These are phyloP conservation scores for Lutjanus campechanus DNA, from an alignment of 2,797 vertebrate genomes.

Conservation along the genomic window DNA sequence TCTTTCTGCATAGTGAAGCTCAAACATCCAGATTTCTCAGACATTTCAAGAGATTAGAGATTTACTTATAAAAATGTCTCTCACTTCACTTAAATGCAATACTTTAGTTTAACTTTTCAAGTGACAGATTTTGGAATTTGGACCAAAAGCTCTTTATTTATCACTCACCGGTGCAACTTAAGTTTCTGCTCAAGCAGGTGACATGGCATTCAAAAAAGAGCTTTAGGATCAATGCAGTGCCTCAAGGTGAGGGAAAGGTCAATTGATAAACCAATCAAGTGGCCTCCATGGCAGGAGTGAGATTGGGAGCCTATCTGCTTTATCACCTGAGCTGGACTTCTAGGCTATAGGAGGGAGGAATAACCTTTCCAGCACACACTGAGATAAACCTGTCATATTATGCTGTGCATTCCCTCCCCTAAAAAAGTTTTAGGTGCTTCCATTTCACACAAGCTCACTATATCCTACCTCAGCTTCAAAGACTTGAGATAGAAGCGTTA, in stretches of 20 bases:
- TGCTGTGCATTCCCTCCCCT: not conserved
- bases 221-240: conserved; percentile 47
- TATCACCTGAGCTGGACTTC: conserved; percentile 51
- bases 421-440: conserved; percentile 44
- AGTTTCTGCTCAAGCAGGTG: conserved; percentile 34
- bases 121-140: not conserved
- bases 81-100: not conserved
- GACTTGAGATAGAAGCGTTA: conserved; percentile 53
- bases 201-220: conserved; percentile 23
- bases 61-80: not conserved
- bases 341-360: conserved; percentile 22
- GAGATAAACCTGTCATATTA: conserved; percentile 51
- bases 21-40: not conserved
- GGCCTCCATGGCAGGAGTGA: conserved; percentile 27
- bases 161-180: conserved; percentile 1
- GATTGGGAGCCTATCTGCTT: conserved; percentile 49
- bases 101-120: conserved; percentile 3
- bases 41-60: not conserved
- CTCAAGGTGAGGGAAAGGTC: conserved; percentile 62
- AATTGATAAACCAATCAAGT: conserved; percentile 67
- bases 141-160: conserved; percentile 3
- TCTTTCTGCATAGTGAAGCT: conserved; percentile 4
- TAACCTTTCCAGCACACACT: conserved; percentile 55
- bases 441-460: conserved; percentile 49
- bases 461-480: conserved; percentile 59